Percentiles rank a stretch among this genome's conserved stretches.
Evolutionary conservation across 1,140 invertebrate genomes (phyloP).

Genomic region (Hydropsyche tenuis): DNA sequence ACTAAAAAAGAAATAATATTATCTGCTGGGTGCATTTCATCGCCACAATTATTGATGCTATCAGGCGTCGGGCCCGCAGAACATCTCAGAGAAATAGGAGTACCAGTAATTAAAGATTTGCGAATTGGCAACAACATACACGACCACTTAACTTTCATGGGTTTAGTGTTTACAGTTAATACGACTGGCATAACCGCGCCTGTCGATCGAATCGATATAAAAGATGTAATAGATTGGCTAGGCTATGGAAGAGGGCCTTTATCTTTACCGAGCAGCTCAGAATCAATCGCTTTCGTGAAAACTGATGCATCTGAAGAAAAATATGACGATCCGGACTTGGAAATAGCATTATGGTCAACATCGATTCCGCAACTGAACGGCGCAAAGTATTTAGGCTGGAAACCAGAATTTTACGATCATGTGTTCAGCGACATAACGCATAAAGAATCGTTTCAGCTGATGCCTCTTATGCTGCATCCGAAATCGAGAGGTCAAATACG

Average conservation of each 20-base stretch:
- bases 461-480: constrained; percentile 77
- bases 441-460: constrained; percentile 68
- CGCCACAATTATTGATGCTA: constrained; percentile 81
- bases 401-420: constrained; percentile 65
- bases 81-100: constrained; percentile 69
- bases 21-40: constrained; percentile 77
- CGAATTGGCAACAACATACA: constrained; percentile 74
- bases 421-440: constrained; percentile 65
- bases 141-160: constrained; percentile 76
- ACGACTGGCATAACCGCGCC: constrained; percentile 57
- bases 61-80: constrained; percentile 77
- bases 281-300: constrained; percentile 70
- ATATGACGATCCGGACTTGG: constrained; percentile 66
- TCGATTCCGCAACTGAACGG: constrained; percentile 74
- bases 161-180: constrained; percentile 66
- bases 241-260: constrained; percentile 63
- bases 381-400: constrained; percentile 62
- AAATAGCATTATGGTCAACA: constrained; percentile 69
- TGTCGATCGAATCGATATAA: constrained; percentile 59
- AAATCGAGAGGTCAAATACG: constrained; percentile 74
- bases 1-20: constrained; percentile 72
- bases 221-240: constrained; percentile 58
- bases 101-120: constrained; percentile 69
- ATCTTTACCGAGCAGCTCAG: constrained; percentile 66
- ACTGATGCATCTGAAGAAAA: constrained; percentile 64